Evolutionary conservation across 2,888 invertebrate species (phyloP), one percentile per base, ranked within the genome.

Genomic region (Callimorpha dominula): DNA sequence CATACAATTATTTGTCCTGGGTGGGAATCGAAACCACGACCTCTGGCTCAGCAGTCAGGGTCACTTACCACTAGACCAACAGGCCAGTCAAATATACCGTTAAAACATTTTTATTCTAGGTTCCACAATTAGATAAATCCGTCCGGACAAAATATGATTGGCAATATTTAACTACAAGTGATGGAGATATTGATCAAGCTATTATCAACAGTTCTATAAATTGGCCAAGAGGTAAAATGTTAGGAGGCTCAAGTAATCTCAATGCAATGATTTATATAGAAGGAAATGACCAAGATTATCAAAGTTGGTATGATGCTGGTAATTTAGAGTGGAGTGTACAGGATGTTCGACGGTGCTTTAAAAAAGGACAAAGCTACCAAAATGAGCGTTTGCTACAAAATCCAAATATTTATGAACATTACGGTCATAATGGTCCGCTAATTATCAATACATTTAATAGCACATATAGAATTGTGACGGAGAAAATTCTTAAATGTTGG

Each of bases 101-200:
- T 46, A 8, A n/a, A 9, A 46, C 17, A 50, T 64, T 68, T 68
- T n/a, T 66, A 66, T 81, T 82, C 20, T 72, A 91, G 90, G 79
- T 91, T 68, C 90, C 91, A 17, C 70, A 52, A 5, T 66, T 89
- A 14, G 75, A 81, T 14, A 67, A 52, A 42, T 20, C 46, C 0
- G 20, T 89, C 7, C 82, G 97, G 83, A 93, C 87, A 4, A 68
- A 83, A 85, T 91, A 98, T 71, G 98, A 98, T 88, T 98, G 98
- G 98, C 96, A 97, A 86, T 98, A 98, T 89, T 97, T 97, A 88
- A 97, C 97, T 0, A 97, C 98, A 83, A 97, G 97, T 0, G 97
- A 97, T 87, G 97, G 97, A 46, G 96, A 95, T 68, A 96, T 96
- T 0, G 97, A 97, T 88, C 92, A 97, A 85, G 98, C 97, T 96